Evolutionary conservation across 1,140 invertebrate species (phyloP).

Genomic region (Drosophila ficusphila): DNA sequence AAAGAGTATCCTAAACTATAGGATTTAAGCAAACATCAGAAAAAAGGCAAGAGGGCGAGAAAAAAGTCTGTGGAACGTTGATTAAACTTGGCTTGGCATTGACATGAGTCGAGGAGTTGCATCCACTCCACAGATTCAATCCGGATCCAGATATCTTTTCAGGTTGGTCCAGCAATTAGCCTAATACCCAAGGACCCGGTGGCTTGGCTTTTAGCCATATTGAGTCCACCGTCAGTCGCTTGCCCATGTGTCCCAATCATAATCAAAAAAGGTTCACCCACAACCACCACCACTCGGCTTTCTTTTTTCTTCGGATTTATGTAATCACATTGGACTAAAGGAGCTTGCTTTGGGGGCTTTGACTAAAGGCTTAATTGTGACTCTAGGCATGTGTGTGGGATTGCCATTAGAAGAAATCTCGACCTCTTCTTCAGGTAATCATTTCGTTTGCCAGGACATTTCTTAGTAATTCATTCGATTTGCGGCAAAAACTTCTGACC

Average conservation of each 20-base stretch:
- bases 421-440: slow-evolving; percentile 26
- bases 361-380: slow-evolving; percentile 40
- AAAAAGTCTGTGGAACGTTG: slow-evolving; percentile 60
- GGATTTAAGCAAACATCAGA: slow-evolving; percentile 1
- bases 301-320: slow-evolving; percentile 46
- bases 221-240: slow-evolving; percentile 35
- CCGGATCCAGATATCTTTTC: slow-evolving; percentile 58
- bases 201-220: slow-evolving; percentile 72
- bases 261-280: slow-evolving; percentile 39
- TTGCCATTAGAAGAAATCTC: slow-evolving; percentile 35
- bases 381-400: not conserved
- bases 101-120: slow-evolving; percentile 48
- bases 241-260: slow-evolving; percentile 30
- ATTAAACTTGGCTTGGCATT: slow-evolving; percentile 72
- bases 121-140: slow-evolving; percentile 37
- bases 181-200: slow-evolving; percentile 66
- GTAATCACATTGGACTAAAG: slow-evolving; percentile 39
- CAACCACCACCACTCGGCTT: slow-evolving; percentile 2
- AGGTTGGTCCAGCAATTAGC: slow-evolving; percentile 67
- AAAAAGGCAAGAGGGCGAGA: slow-evolving; percentile 9
- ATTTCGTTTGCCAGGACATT: slow-evolving; percentile 25
- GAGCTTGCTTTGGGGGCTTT: slow-evolving; percentile 5
- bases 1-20: slow-evolving; percentile 23
- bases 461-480: slow-evolving; percentile 13
- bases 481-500: slow-evolving; percentile 8